Base-by-base conservation (phyloP, 1,140 invertebrate species). In the Drosophila leontia region DNA sequence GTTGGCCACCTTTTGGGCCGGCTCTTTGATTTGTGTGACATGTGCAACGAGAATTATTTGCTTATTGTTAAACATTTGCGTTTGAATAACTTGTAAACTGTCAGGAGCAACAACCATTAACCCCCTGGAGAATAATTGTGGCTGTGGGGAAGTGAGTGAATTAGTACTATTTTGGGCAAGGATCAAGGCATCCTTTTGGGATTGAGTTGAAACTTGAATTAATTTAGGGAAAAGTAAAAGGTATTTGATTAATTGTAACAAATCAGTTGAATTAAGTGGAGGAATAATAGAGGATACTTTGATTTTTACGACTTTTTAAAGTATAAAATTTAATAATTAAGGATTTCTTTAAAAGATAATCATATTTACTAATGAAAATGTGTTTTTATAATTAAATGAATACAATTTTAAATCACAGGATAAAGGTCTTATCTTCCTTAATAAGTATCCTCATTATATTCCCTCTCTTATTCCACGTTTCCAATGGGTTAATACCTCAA, bases 41-140 rank as follows among this genome's bases (percentile, higher is more conserved):
- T 87, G 83, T 80, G 83, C 50, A 55, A 48, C 44, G 61, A 88
- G 79, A 87, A 84, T 83, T 87, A 87, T 88, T 82, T 87, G 84
- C 80, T 83, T 88, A 88, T 88, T 88, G 84, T 87, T 87, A 48
- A 83, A 69, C 75, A 86, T 86, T 78, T 41, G 68, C 47, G 37
- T 83, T 76, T 72, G 65, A 69, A 76, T 76, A 77, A 68, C 75
- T 78, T 78, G 75, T 78, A 78, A 78, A 51, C 69, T 69, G 75
- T 59, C 63, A 58, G 44, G 15, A 55, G 41, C 48, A 65, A 74
- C 56, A 42, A 17, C 39, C 59, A 55, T 86, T 87, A 86, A 86
- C 75, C 82, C 83, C 82, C 60, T 55, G 23, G 57, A 61, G n/a
- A 55, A n/a, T 17, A 15, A 1, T 13, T 19, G 11, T 37, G 29